Evolutionary conservation across 2,797 vertebrate genomes (phyloP).

Genomic region (Enteromius treurensis): DNA sequence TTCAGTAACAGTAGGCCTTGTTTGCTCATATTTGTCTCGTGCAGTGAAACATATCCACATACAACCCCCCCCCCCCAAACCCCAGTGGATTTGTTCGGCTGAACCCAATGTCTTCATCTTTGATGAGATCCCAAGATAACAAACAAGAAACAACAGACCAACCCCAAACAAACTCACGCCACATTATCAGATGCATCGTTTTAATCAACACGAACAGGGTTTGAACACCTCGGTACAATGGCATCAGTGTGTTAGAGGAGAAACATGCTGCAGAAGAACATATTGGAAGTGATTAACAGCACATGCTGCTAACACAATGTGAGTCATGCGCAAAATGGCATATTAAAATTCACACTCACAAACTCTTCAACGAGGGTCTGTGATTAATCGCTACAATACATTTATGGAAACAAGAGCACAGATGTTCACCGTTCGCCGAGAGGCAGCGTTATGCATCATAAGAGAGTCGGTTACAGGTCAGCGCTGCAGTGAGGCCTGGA

Average conservation of each 20-base stretch:
- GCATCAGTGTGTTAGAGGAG: conserved; percentile 37
- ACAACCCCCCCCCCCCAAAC: not conserved
- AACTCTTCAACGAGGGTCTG: conserved; percentile 41
- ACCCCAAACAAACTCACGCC: not conserved
- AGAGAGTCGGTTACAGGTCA: conserved; percentile 29
- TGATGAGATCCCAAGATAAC: conserved; percentile 18
- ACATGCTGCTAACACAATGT: conserved; percentile 51
- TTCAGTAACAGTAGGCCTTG: not conserved
- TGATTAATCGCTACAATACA: conserved; percentile 49
- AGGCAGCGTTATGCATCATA: conserved; percentile 37
- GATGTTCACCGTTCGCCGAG: conserved; percentile 45
- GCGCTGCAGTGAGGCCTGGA: not conserved
- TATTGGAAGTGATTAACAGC: conserved; percentile 36
- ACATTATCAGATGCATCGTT: not conserved
- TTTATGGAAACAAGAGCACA: conserved; percentile 45
- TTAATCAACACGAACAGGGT: conserved; percentile 26
- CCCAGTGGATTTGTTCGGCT: not conserved
- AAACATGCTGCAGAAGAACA: conserved; percentile 23
- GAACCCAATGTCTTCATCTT: conserved; percentile 2
- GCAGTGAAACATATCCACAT: not conserved
- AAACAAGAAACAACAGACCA: conserved; percentile 6
- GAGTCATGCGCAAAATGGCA: conserved; percentile 36
- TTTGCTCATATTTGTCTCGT: not conserved
- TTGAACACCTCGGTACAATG: conserved; percentile 38
- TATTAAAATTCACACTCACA: conserved; percentile 54